phyloP scores from a whole-genome alignment of 2,797 vertebrate species.

The Poeciliopsis infans region DNA sequence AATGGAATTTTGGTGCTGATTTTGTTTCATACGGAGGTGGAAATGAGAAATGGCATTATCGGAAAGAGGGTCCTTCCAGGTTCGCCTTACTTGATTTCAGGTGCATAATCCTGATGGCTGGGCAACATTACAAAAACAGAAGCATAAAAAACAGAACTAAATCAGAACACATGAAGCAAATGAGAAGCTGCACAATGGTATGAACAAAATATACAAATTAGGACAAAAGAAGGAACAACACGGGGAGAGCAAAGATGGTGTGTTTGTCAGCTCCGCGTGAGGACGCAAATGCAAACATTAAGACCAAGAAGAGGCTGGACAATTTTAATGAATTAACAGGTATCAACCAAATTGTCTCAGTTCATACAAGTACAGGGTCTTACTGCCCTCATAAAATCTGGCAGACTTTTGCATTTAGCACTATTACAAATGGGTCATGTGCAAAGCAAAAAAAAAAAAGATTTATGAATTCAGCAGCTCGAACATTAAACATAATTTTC shows the following conservation, averaged over 20 bases:
- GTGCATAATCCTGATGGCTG: conserved; percentile 97
- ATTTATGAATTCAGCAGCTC: conserved; percentile 80
- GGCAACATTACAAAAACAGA: conserved; percentile 75
- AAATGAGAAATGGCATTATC: conserved; percentile 80
- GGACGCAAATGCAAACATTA: conserved; percentile 26
- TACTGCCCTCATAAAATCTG: conserved; percentile 61
- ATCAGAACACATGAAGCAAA: conserved; percentile 25
- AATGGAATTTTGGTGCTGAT: conserved; percentile 57
- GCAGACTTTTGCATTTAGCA: conserved; percentile 67
- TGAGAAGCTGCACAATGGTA: conserved; percentile 9
- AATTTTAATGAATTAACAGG: conserved; percentile 49
- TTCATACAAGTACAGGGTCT: conserved; percentile 38
- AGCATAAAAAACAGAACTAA: conserved; percentile 48
- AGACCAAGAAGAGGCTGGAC: neutral
- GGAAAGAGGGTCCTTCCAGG: conserved; percentile 69
- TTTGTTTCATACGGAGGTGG: conserved; percentile 80
- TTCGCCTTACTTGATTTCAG: conserved; percentile 97
- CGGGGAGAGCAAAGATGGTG: conserved; percentile 15
- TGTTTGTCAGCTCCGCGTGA: conserved; percentile 14
- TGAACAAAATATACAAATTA: conserved; percentile 32
- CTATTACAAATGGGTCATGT: conserved; percentile 81
- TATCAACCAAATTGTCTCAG: conserved; percentile 58
- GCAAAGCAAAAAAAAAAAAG: conserved; percentile 78
- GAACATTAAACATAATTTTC: conserved; percentile 83
- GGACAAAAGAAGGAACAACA: conserved; percentile 44